phyloP scores from a whole-genome alignment of 2,113 vertebrate genomes.

The Tursiops truncatus region DNA sequence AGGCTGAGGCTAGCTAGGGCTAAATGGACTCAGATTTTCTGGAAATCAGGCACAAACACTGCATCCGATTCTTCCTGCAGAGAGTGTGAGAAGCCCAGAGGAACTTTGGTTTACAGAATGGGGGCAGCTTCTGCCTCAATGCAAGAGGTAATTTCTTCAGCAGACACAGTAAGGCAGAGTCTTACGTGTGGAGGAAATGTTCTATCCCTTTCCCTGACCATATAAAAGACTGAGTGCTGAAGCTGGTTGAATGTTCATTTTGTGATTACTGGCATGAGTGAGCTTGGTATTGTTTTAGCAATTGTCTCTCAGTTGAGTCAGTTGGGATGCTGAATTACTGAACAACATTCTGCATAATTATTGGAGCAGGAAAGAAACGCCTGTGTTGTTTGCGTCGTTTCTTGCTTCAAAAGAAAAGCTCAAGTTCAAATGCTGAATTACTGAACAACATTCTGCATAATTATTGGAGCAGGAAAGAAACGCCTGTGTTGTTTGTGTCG shows the following conservation, averaged over 20 bases:
- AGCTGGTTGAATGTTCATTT: neutral
- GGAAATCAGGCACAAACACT: neutral
- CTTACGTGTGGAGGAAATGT: neutral
- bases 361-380: slow-evolving; percentile 14
- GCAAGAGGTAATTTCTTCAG: neutral
- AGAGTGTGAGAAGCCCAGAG: neutral
- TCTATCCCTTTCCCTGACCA: neutral
- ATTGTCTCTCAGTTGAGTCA: neutral
- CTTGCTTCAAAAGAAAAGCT: slow-evolving; percentile 60
- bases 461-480: slow-evolving; percentile 38
- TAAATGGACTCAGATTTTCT: neutral
- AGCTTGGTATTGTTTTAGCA: slow-evolving; percentile 37
- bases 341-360: slow-evolving; percentile 28
- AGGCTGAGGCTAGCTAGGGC: neutral
- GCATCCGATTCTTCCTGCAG: neutral
- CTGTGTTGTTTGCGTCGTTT: slow-evolving; percentile 40
- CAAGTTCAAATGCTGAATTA: neutral
- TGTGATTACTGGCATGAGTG: neutral
- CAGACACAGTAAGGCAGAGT: neutral
- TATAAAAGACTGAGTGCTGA: neutral
- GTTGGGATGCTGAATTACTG: neutral
- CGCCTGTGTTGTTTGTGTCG: neutral
- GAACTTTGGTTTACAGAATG: neutral
- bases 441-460: neutral
- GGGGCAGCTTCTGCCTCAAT: neutral